A percentile compares a stretch with the other conserved stretches of the same genome.
Conservation (phyloP, 1,140 invertebrate genomes). For the Argopecten irradians region DNA sequence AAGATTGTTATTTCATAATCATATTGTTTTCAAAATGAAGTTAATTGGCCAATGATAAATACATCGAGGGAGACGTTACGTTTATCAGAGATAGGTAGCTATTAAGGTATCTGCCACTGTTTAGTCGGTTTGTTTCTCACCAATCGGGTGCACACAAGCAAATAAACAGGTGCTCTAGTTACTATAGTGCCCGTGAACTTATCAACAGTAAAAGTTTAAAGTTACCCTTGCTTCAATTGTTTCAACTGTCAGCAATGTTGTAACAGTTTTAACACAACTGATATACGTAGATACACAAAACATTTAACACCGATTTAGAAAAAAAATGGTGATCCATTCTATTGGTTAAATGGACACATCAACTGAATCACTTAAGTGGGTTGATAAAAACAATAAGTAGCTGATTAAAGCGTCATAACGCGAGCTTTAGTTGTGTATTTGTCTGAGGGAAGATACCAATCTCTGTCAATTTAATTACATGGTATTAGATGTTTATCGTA, state of each 20-base stretch:
- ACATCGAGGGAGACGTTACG: not conserved
- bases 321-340: not conserved
- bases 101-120: not conserved
- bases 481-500: not conserved
- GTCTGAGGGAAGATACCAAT: not conserved
- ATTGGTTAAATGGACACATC: not conserved
- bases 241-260: not conserved
- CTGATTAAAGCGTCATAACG: not conserved
- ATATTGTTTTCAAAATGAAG: not conserved
- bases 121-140: not conserved
- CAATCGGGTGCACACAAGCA: not conserved
- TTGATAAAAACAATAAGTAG: not conserved
- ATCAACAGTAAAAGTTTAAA: slow-evolving; percentile 10
- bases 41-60: not conserved
- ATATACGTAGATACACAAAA: not conserved
- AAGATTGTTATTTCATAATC: not conserved
- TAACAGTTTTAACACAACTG: slow-evolving; percentile 13
- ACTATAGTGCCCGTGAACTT: not conserved
- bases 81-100: not conserved
- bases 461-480: slow-evolving; percentile 23
- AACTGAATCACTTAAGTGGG: not conserved
- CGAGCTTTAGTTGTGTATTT: not conserved
- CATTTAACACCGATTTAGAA: not conserved
- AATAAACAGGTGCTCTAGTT: not conserved
- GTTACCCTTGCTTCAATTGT: not conserved